These are phyloP conservation scores for Pinna nobilis DNA, from an alignment of 1,140 invertebrate species.

Conservation along the genomic window DNA sequence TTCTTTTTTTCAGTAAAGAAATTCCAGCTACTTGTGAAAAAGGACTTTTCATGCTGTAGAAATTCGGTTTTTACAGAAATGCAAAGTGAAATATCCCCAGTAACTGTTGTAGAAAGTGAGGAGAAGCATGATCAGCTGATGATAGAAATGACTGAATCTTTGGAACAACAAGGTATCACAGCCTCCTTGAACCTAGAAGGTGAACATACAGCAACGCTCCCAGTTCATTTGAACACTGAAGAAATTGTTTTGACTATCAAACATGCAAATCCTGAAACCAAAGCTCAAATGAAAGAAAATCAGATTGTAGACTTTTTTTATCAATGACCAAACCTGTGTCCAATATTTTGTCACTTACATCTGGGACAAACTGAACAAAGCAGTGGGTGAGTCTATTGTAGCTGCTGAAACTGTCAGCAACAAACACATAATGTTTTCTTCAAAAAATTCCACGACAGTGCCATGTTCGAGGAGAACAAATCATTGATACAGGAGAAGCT, in stretches of 20 bases:
- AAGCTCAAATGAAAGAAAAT: slow-evolving; percentile 13
- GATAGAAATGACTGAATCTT: background rate
- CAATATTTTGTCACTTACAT: slow-evolving; percentile 4
- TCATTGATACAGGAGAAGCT: background rate
- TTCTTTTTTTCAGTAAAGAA: background rate
- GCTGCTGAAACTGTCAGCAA: slow-evolving; percentile 5
- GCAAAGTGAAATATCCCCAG: background rate
- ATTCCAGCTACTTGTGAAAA: background rate
- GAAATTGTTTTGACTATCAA: background rate
- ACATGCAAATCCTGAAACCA: slow-evolving; percentile 4
- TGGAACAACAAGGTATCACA: slow-evolving; percentile 5
- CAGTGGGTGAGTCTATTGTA: slow-evolving; percentile 1
- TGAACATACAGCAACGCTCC: background rate
- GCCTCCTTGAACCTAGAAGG: background rate
- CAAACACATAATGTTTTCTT: slow-evolving; percentile 21
- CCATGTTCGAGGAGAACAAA: background rate
- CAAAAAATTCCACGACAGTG: background rate
- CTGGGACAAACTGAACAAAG: slow-evolving; percentile 10
- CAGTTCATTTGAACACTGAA: slow-evolving; percentile 5
- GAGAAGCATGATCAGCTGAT: background rate
- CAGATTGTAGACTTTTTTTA: background rate
- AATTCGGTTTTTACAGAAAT: background rate
- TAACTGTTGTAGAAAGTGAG: background rate
- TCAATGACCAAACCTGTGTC: background rate
- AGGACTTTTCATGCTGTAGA: slow-evolving; percentile 12